Base-by-base conservation (phyloP, 92 coral and sea anemone genomes). In the Epizoanthus scotinus region DNA sequence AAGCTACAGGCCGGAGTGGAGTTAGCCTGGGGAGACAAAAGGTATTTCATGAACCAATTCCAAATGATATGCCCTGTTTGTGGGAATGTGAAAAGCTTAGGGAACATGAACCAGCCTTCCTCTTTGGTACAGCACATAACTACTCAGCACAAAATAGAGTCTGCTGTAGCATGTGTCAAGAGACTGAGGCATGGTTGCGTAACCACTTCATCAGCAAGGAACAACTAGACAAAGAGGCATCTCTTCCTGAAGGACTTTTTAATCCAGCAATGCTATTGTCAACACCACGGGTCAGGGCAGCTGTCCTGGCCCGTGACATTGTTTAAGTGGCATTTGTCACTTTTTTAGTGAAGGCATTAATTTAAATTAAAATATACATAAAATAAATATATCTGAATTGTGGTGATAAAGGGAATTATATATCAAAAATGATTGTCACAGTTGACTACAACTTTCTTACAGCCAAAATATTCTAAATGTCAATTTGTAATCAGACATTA, bases 281-380 rank as follows among this genome's bases (percentile, higher is more conserved):
- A 36, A 79, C 84, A 42, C 73, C 73, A 79, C 84, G 75, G 84
- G 84, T 79, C 84, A 79, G 84, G 84, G 59, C 28, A 63, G 84
- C 73, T 60, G 50, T 49, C 84, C 84, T 79, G 75, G 50, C 84
- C 84, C 64, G 73, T 79, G 84, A 52, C 74, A 79, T 79, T 79
- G 18, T 5, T 79, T 79, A 79, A 82, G 79, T 70, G 31, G 67
- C 67, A 63, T 63, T 79, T 79, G 58, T 78, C 29, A 78, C 3
- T 60, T 8, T 59, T 78, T 34, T 19, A 77, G 24, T 31, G 36
- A 31, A 31, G 1, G 1, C 1, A 31, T n/a, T n/a, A n/a, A n/a
- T n/a, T n/a, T n/a, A n/a, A n/a, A n/a, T n/a, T n/a, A n/a, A n/a
- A n/a, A n/a, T n/a, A n/a, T n/a, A n/a, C n/a, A n/a, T n/a, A n/a